Evolutionary conservation across 2,888 invertebrate genomes (phyloP).

Genomic region (Yponomeuta cagnagella): DNA sequence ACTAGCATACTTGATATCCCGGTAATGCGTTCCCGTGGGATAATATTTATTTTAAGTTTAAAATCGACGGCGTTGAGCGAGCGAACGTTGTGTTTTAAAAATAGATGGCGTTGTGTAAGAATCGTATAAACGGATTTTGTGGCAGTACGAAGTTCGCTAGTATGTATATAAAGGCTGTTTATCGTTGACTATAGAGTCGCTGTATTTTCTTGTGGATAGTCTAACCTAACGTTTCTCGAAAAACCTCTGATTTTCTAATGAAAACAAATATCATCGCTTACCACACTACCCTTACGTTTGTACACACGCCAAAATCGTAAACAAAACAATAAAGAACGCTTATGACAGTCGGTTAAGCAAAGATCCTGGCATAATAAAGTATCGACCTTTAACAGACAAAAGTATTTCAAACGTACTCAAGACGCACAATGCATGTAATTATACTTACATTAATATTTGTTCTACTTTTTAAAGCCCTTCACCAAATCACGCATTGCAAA

Average conservation of each 20-base stretch:
- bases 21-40: no score
- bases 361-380: neutral
- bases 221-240: neutral
- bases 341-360: neutral
- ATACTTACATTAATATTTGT: constrained; percentile 7
- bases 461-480: constrained; percentile 6
- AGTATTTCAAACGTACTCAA: neutral
- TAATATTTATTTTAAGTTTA: no score
- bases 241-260: neutral
- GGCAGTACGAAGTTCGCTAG: no score
- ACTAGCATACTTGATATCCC: no score
- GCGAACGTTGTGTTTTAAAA: no score
- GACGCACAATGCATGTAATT: neutral
- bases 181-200: no score
- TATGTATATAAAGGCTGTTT: no score
- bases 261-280: neutral
- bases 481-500: constrained; percentile 5
- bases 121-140: no score
- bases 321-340: neutral
- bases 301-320: neutral
- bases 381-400: neutral
- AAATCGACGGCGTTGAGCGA: no score
- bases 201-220: neutral
- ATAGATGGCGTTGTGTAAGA: no score
- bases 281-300: neutral